Base-by-base conservation (phyloP, 2,888 invertebrate genomes). In the Anorthoa munda region DNA sequence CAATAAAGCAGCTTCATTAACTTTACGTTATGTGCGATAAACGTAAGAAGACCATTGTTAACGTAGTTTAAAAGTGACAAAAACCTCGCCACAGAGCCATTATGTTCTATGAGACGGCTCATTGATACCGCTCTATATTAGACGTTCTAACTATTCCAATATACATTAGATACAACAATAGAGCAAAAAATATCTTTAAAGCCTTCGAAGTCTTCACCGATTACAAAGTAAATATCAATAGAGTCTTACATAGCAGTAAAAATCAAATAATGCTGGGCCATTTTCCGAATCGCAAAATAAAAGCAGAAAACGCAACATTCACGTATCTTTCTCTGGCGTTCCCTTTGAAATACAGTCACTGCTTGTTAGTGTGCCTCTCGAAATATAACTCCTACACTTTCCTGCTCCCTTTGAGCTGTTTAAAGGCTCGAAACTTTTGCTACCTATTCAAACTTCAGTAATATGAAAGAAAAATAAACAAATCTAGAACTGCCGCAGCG, bases 391-490 rank as follows among this genome's bases (percentile, higher is more conserved):
- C n/a, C n/a, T 80, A 80, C 81, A 83, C 69, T 87, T 81, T 71
- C 76, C 50, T 77, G 60, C 45, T 63, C 69, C 79, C 81, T 86
- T 86, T 86, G 77, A 88, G 80, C 84, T 86, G 79, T 86, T 85
- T 83, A 69, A 82, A 86, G 77, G 66, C 77, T 81, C 72, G 45
- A 74, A 84, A 86, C 73, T 82, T 78, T 74, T 63, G 75, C 76
- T 64, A 65, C 69, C 73, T 61, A 66, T 66, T 66, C 73, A 71
- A 83, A 81, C 79, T 80, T 77, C 61, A 64, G 21, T 61, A 63
- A 58, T 73, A 69, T 75, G 53, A 77, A 81, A 74, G 68, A 82
- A 83, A 79, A 82, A 83, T 76, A 79, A 78, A 81, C 77, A 84
- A 84, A 84, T 73, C 31, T 79, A 73, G 56, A 77, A 84, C 68